Base-by-base conservation (phyloP, 2,113 vertebrate species). In the Serinus canaria region DNA sequence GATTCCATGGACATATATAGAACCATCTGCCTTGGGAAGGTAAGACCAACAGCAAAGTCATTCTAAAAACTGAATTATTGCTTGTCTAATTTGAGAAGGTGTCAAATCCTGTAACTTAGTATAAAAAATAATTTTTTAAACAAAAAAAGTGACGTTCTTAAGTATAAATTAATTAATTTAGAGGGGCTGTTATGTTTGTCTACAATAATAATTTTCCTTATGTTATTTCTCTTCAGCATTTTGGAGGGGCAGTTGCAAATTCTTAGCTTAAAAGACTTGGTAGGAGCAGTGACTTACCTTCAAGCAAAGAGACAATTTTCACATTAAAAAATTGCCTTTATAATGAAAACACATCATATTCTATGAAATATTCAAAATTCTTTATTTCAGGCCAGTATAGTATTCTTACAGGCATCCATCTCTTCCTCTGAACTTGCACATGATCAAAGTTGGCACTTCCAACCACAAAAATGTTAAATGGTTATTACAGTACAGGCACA, bases 341-440 rank as follows among this genome's bases (percentile, higher is more conserved):
- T 44, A 90, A 96, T 60, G 47, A 96, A 90, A 95, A 95, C 77
- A 62, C 75, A 66, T 43, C 2, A 49, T 59, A 44, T 41, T 79
- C n/a, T 90, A 90, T 9, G 19, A 95, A 95, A 87, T 79, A 87
- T 9, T 83, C 25, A 90, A 74, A 83, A 59, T 47, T 37, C 24
- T 96, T 95, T 96, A 95, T 96, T 97, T 90, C 72, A 72, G 56
- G 31, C 25, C 59, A 67, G 33, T 27, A 75, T 9, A 47, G 11
- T 67, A 75, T 46, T 75, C 31, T 80, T 93, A 92, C 83, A 95
- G 74, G 56, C 50, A 69, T 59, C 33, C 67, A 91, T 3, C 39
- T 79, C 74, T 39, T 91, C 59, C 63, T 94, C 67, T 1, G 3
- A 39, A 18, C 7, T 37, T 64, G 56, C 27, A 55, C 19, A 28